Percentiles rank a stretch among this genome's conserved stretches.
These are phyloP conservation scores for Scaptomyza polygonia DNA, from an alignment of 2,888 invertebrate species.

Conservation along the genomic window DNA sequence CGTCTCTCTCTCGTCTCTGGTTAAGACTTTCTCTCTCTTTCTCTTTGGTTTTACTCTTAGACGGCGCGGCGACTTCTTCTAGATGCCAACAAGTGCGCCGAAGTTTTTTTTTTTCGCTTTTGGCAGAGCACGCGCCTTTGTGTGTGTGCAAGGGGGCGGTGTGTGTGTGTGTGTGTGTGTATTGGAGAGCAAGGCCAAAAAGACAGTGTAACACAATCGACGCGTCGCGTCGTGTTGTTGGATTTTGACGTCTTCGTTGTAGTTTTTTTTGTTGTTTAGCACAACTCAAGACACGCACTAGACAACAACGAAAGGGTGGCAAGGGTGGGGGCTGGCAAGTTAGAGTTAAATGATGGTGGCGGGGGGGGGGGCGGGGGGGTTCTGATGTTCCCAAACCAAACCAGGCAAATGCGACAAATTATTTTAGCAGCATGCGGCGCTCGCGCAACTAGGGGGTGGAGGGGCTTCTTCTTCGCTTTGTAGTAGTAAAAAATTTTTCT, in stretches of 20 bases:
- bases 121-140: constrained; percentile 35
- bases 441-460: background rate
- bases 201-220: constrained; percentile 41
- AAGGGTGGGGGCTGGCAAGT: background rate
- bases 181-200: constrained; percentile 42
- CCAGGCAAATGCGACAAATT: constrained; percentile 70
- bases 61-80: constrained; percentile 39
- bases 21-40: constrained; percentile 21
- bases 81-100: constrained; percentile 77
- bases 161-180: constrained; percentile 8
- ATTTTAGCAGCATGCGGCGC: constrained; percentile 70
- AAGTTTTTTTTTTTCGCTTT: constrained; percentile 38
- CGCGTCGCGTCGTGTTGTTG: constrained; percentile 7
- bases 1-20: background rate
- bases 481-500: constrained; percentile 37
- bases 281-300: constrained; percentile 28
- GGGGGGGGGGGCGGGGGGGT: no score
- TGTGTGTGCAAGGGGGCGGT: no score
- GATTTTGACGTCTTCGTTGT: constrained; percentile 71
- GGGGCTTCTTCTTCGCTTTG: no score
- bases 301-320: constrained; percentile 1
- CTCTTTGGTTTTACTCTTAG: constrained; percentile 45
- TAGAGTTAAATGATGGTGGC: no score
- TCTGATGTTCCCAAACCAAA: background rate
- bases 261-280: constrained; percentile 62